Percentiles rank a stretch among this genome's conserved stretches.
Conservation (phyloP, 2,113 vertebrate species). For the Stegastes partitus region DNA sequence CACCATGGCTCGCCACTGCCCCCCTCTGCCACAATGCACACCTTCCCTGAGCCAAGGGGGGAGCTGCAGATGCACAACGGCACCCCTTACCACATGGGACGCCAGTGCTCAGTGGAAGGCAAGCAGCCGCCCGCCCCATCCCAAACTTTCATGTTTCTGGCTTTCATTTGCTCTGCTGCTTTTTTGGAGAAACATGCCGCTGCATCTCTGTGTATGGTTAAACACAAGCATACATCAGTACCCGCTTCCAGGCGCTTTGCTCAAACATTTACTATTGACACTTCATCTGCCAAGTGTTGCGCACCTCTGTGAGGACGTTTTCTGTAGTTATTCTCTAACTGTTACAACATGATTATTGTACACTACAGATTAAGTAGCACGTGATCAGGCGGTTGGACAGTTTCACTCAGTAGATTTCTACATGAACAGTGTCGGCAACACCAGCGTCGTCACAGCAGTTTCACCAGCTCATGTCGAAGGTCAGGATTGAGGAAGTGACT, state of each 20-base stretch:
- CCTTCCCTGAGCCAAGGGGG: conserved; percentile 94
- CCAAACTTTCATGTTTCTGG: conserved; percentile 68
- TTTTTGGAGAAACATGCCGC: conserved; percentile 68
- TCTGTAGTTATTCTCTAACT: background rate
- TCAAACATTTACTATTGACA: conserved; percentile 38
- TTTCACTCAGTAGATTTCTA: background rate
- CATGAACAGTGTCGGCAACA: background rate
- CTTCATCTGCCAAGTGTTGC: conserved; percentile 39
- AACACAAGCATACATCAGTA: conserved; percentile 56
- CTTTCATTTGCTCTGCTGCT: conserved; percentile 80
- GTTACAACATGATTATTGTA: background rate
- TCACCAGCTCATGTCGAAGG: background rate
- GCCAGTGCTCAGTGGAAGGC: conserved; percentile 99
- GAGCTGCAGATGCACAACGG: conserved; percentile 97
- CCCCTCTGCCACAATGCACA: conserved; percentile 87
- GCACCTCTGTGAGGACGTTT: conserved; percentile 3
- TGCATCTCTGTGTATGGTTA: conserved; percentile 65
- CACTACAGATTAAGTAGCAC: background rate
- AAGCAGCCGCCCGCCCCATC: conserved; percentile 91
- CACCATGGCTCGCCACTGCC: conserved; percentile 97
- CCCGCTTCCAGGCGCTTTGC: conserved; percentile 61
- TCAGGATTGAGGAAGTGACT: background rate
- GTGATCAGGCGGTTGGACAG: background rate
- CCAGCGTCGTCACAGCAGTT: background rate
- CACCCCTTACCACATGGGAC: conserved; percentile 98